Evolutionary conservation across 2,113 vertebrate genomes (phyloP), one percentile per base, ranked within the genome.

Genomic region (Nematolebias whitei): DNA sequence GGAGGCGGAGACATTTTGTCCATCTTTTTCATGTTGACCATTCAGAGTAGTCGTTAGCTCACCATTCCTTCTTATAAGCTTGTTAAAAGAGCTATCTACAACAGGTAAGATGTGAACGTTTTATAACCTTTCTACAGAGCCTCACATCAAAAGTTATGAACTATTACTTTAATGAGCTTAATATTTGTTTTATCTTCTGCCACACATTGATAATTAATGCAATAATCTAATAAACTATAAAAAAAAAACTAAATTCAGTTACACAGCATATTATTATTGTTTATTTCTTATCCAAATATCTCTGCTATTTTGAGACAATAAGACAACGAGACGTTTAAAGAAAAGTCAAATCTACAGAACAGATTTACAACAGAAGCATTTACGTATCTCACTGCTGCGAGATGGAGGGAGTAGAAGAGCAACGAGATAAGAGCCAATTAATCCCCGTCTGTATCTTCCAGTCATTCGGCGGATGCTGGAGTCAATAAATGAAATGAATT

Each of bases 361-460:
- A 44, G 11, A 59, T 18, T 22, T 1, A 1, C 19, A 22, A 66
- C 14, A 12, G 39, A 13, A 35, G 38, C n/a, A 22, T 56, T 19
- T 32, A 6, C 24, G 13, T 12, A 6, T 44, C n/a, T 63, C 8
- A 16, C 12, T 18, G 39, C 19, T 24, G 18, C 7, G 43, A 7
- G 43, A n/a, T 44, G 10, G n/a, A 11, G n/a, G 44, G 52, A 19
- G 19, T 8, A 19, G 6, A 12, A n/a, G 11, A 13, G 41, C 57
- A 14, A 35, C 12, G 13, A 64, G 55, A 16, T 55, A 35, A 13
- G n/a, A 20, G n/a, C 8, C n/a, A 48, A 73, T 71, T 69, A 66
- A 73, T 63, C 63, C 52, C 52, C 38, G 61, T 67, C 35, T 59
- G 61, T 49, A 40, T 45, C 57, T 51, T 29, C 58, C 19, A 55